A percentile compares a stretch with the other conserved stretches of the same genome.
Conservation (phyloP, 2,888 invertebrate genomes). For the Callosobruchus maculatus region DNA sequence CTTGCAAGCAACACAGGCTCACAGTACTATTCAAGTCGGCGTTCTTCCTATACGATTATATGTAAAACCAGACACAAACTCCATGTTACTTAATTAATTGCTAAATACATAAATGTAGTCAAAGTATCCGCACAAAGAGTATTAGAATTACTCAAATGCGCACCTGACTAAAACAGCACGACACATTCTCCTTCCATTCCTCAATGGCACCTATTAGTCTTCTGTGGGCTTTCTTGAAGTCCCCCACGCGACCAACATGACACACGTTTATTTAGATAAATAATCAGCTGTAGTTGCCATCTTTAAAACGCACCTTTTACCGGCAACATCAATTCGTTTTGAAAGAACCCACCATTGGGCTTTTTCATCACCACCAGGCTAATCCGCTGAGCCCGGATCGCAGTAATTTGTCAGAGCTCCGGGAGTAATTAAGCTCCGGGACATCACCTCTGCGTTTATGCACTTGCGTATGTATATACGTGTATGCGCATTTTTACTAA, state of each 20-base stretch:
- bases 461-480: background rate
- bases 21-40: too few relatives aligned
- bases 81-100: too few relatives aligned
- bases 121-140: too few relatives aligned
- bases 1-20: too few relatives aligned
- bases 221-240: background rate
- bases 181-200: background rate
- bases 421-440: background rate
- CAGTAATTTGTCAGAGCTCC: background rate
- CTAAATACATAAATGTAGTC: too few relatives aligned
- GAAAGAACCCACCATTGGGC: background rate
- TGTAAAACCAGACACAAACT: too few relatives aligned
- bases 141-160: too few relatives aligned
- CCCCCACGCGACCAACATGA: background rate
- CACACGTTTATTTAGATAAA: background rate
- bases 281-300: background rate
- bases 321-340: background rate
- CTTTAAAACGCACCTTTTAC: background rate
- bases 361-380: background rate
- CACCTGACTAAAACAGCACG: background rate
- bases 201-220: background rate
- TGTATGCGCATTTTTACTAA: too few relatives aligned
- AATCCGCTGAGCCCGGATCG: background rate
- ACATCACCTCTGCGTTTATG: background rate
- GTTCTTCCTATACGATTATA: too few relatives aligned